Percentiles rank a stretch among this genome's conserved stretches.
Conservation (phyloP, 2,797 vertebrate species). For the Anguilla obscura region DNA sequence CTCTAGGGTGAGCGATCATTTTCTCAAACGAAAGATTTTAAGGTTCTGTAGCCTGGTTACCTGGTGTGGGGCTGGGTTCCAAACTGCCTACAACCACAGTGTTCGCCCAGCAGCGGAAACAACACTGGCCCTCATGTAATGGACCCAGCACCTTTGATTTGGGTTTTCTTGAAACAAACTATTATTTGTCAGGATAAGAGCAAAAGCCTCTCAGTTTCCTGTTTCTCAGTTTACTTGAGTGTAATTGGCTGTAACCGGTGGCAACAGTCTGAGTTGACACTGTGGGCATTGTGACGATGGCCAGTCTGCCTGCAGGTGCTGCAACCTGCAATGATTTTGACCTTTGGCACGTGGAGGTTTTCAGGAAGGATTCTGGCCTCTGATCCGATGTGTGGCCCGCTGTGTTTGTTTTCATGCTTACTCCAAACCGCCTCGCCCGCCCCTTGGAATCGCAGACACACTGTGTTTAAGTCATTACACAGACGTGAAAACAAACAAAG, state of each 20-base stretch:
- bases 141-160: neutral
- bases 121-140: neutral
- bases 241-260: neutral
- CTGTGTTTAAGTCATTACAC: constrained; percentile 4
- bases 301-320: neutral
- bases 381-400: neutral
- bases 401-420: constrained; percentile 47
- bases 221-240: neutral
- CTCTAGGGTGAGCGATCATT: neutral
- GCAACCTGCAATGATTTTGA: neutral
- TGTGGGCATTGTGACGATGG: neutral
- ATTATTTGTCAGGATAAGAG: neutral
- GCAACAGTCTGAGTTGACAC: neutral
- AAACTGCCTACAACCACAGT: neutral
- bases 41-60: neutral
- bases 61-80: neutral
- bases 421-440: constrained; percentile 53
- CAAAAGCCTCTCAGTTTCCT: neutral
- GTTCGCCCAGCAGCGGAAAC: neutral
- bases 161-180: neutral
- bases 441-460: neutral
- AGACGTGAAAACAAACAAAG: neutral
- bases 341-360: neutral
- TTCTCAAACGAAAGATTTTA: neutral
- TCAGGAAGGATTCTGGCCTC: neutral